Evolutionary conservation across 92 coral and sea anemone genomes (phyloP).

Genomic region (Paragorgia papillata): DNA sequence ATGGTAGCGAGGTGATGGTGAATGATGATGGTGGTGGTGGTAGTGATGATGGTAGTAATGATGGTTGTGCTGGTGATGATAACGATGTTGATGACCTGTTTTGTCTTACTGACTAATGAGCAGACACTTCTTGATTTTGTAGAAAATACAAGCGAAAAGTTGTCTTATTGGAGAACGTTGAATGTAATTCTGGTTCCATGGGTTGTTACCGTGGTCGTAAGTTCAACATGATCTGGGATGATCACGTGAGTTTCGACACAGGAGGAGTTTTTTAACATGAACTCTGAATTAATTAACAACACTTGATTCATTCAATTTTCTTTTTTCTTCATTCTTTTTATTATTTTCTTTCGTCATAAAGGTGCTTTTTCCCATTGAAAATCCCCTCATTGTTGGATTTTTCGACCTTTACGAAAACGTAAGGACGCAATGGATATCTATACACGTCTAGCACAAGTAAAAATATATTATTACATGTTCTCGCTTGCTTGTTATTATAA

Average conservation of each 20-base stretch:
- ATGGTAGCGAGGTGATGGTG: too few species aligned
- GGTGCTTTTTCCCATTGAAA: slow-evolving; percentile 67
- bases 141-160: background rate
- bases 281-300: background rate
- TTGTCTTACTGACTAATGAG: background rate
- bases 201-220: slow-evolving; percentile 32
- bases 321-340: too few species aligned
- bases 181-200: slow-evolving; percentile 1
- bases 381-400: slow-evolving; percentile 86
- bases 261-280: background rate
- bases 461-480: too few species aligned
- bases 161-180: slow-evolving; percentile 27
- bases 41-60: too few species aligned
- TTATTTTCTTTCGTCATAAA: slow-evolving; percentile 23
- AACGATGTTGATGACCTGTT: background rate
- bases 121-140: background rate
- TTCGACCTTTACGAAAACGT: slow-evolving; percentile 86
- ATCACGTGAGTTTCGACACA: slow-evolving; percentile 4
- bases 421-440: slow-evolving; percentile 29
- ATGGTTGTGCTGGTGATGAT: too few species aligned
- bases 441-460: too few species aligned
- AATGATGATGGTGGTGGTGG: too few species aligned
- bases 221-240: slow-evolving; percentile 3
- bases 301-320: background rate
- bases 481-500: too few species aligned